Percentiles rank a stretch among this genome's conserved stretches.
phyloP scores from a whole-genome alignment of 1,140 invertebrate genomes.

The Drosophila takahashii region DNA sequence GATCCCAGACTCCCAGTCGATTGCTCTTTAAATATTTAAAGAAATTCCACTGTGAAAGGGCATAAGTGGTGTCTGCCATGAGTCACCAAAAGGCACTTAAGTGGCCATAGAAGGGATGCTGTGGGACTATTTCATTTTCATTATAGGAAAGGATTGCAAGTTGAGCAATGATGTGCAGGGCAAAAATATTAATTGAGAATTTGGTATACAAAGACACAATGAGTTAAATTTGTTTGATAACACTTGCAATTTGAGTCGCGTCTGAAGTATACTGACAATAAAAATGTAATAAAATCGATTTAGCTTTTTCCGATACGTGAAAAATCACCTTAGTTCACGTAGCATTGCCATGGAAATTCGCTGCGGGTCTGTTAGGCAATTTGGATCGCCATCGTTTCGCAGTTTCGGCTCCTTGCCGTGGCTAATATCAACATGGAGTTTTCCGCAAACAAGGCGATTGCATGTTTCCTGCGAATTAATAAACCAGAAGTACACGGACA shows the following conservation, averaged over 20 bases:
- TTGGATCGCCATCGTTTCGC: neutral
- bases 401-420: constrained; percentile 24
- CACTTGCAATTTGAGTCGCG: neutral
- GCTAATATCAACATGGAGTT: constrained; percentile 43
- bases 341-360: constrained; percentile 1
- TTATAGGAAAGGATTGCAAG: neutral
- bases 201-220: too few species aligned
- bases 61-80: constrained; percentile 24
- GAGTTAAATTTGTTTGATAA: neutral
- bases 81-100: constrained; percentile 37
- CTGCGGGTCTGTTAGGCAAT: constrained; percentile 5
- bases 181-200: neutral
- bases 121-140: neutral
- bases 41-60: constrained; percentile 17
- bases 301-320: neutral
- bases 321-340: too few species aligned
- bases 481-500: constrained; percentile 60
- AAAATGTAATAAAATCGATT: too few species aligned
- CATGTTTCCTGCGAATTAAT: constrained; percentile 76
- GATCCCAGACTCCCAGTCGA: constrained; percentile 25
- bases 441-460: constrained; percentile 60
- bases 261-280: too few species aligned
- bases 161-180: neutral
- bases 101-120: constrained; percentile 4
- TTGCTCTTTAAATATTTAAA: constrained; percentile 65